Evolutionary conservation across 2,888 invertebrate species (phyloP), one percentile per base, ranked within the genome.

Genomic region (Didymodactylos carnosus): DNA sequence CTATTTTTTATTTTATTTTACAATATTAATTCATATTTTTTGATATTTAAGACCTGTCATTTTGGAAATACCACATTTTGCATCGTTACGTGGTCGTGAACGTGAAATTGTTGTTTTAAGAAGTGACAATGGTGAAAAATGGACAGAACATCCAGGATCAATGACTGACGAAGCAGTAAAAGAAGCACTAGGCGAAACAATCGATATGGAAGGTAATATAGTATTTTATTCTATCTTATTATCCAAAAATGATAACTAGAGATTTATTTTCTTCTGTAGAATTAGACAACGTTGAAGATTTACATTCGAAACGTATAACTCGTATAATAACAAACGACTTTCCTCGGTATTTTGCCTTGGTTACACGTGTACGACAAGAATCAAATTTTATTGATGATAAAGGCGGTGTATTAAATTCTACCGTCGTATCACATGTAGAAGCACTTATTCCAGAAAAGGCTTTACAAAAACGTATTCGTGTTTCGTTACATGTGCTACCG

Each of bases 361-460:
- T 97, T 72, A 94, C 95, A 2, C 89, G 97, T 75, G 90, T 98
- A 76, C 88, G 94, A 49, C 97, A 98, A 84, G 98, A 99, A 84
- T 94, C 94, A 43, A 94, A 95, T 82, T 92, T 92, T 72, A 95
- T 99, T 79, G 98, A 98, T 71, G 94, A 95, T 25, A 97, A 97
- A 85, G 98, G 98, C 78, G 98, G 97, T 73, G 94, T 98, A 88
- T 94, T 99, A 49, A 94, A 94, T 77, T 97, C 97, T 77, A 94
- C 94, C 1, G 95, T 98, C 29, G 95, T 98, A 71, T 95, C 97
- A 13, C 94, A 95, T 86, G 98, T 98, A 49, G 98, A 98, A 85
- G 98, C 98, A 7, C 94, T 98, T 75, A 98, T 99, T 86, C 98
- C 98, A 41, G 93, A 94, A 82, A 95, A 95, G 73, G 97, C 98